phyloP scores from a whole-genome alignment of 2,888 invertebrate species.

The Brachycybe producta region DNA sequence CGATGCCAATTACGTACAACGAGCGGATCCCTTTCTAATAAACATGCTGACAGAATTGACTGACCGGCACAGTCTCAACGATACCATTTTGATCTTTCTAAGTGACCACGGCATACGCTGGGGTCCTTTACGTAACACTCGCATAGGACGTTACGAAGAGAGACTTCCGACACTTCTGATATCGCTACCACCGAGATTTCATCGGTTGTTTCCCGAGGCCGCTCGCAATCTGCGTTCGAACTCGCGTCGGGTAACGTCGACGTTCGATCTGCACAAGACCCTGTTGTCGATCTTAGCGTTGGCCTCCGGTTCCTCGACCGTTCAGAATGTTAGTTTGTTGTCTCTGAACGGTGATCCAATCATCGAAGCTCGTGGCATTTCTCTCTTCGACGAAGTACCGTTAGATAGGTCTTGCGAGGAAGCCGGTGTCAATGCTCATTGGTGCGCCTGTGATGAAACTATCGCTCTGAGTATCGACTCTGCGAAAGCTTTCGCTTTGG shows the following conservation, averaged over 20 bases:
- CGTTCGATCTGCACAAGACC: conserved; percentile 71
- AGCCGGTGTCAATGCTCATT: conserved; percentile 4
- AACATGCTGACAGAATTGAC: not conserved
- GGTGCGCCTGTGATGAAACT: conserved; percentile 10
- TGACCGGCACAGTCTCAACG: not conserved
- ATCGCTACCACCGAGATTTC: conserved; percentile 58
- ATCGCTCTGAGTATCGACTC: not conserved
- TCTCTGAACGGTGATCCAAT: too few relatives aligned
- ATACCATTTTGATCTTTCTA: not conserved
- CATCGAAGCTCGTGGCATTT: too few relatives aligned
- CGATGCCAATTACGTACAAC: not conserved
- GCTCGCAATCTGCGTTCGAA: conserved; percentile 53
- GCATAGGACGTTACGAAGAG: conserved; percentile 46
- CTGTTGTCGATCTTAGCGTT: conserved; percentile 51
- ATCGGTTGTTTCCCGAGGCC: conserved; percentile 45
- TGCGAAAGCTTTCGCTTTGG: not conserved
- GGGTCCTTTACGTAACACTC: conserved; percentile 4
- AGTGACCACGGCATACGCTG: conserved; percentile 15
- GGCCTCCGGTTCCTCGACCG: too few relatives aligned
- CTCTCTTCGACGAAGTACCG: not conserved
- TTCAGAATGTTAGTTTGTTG: too few relatives aligned
- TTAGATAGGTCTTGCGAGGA: conserved; percentile 2
- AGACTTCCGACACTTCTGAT: conserved; percentile 67
- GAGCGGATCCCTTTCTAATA: not conserved
- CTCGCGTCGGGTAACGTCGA: conserved; percentile 58